Evolutionary conservation across 2,797 vertebrate species (phyloP).

Genomic region (Echiichthys vipera): DNA sequence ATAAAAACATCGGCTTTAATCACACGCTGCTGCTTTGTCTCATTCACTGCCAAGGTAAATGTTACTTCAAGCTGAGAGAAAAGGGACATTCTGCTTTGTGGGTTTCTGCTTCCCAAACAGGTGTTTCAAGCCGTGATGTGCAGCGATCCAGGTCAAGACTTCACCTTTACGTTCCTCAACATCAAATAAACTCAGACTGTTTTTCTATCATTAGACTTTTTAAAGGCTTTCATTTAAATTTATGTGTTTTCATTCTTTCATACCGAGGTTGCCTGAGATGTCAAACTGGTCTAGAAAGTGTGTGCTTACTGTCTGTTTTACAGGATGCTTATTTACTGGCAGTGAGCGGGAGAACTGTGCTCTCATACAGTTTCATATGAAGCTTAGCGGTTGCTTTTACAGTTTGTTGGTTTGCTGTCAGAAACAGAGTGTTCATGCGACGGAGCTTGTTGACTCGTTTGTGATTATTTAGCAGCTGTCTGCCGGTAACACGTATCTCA

Average conservation of each 20-base stretch:
- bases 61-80: slow-evolving; percentile 84
- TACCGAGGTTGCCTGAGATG: slow-evolving; percentile 63
- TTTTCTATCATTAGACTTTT: slow-evolving; percentile 72
- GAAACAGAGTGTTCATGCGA: slow-evolving; percentile 22
- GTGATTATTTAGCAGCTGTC: slow-evolving; percentile 43
- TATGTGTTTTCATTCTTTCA: slow-evolving; percentile 56
- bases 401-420: slow-evolving; percentile 49
- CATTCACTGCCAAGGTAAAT: slow-evolving; percentile 94
- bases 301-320: slow-evolving; percentile 64
- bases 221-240: slow-evolving; percentile 72
- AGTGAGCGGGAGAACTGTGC: slow-evolving; percentile 56
- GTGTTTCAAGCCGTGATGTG: slow-evolving; percentile 79
- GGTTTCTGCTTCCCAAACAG: slow-evolving; percentile 82
- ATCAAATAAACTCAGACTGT: slow-evolving; percentile 77
- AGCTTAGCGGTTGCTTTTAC: slow-evolving; percentile 37
- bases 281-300: slow-evolving; percentile 50
- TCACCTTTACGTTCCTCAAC: slow-evolving; percentile 69
- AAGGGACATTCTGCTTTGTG: slow-evolving; percentile 78
- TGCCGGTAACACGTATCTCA: slow-evolving; percentile 16
- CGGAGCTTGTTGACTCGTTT: slow-evolving; percentile 22
- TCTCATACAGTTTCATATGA: slow-evolving; percentile 30
- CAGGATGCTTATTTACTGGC: slow-evolving; percentile 70
- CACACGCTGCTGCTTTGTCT: slow-evolving; percentile 92
- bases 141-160: slow-evolving; percentile 70
- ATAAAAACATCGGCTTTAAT: slow-evolving; percentile 91